Conservation (phyloP, 2,888 invertebrate genomes). For the Abrostola triplasia region DNA sequence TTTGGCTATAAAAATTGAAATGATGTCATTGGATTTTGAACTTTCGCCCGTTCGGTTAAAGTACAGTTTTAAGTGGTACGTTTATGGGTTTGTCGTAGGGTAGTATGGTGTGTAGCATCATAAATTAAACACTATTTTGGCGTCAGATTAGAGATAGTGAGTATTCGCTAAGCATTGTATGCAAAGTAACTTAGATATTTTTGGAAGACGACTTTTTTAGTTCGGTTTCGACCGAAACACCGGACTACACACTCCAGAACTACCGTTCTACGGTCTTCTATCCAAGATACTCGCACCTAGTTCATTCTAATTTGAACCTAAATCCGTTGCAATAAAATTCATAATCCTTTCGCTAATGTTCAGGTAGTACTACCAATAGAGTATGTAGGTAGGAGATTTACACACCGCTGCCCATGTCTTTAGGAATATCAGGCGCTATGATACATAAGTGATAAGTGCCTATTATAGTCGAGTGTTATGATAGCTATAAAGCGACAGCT, state of each 20-base stretch:
- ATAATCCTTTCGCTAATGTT: no score
- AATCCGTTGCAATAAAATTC: no score
- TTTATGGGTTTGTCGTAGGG: slow-evolving; percentile 40
- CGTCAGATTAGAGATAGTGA: slow-evolving; percentile 56
- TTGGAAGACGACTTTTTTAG: slow-evolving; percentile 18
- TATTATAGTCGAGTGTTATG: not conserved
- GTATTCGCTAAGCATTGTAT: slow-evolving; percentile 57
- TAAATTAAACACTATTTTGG: slow-evolving; percentile 51
- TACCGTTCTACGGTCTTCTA: no score
- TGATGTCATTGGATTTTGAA: slow-evolving; percentile 26
- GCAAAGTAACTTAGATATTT: slow-evolving; percentile 43
- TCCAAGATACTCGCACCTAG: no score
- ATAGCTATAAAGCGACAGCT: slow-evolving; percentile 8
- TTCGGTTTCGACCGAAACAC: not conserved
- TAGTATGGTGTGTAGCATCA: slow-evolving; percentile 52
- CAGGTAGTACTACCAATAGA: no score
- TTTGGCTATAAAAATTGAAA: slow-evolving; percentile 40
- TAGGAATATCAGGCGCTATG: no score
- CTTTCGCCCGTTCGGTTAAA: slow-evolving; percentile 21
- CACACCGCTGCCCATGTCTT: no score
- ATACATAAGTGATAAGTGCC: not conserved
- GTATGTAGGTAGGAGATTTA: no score
- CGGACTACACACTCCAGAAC: no score
- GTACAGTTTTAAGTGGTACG: slow-evolving; percentile 25
- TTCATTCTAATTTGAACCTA: no score